Base-by-base conservation (phyloP, 2,797 vertebrate genomes). In the Pygocentrus nattereri region DNA sequence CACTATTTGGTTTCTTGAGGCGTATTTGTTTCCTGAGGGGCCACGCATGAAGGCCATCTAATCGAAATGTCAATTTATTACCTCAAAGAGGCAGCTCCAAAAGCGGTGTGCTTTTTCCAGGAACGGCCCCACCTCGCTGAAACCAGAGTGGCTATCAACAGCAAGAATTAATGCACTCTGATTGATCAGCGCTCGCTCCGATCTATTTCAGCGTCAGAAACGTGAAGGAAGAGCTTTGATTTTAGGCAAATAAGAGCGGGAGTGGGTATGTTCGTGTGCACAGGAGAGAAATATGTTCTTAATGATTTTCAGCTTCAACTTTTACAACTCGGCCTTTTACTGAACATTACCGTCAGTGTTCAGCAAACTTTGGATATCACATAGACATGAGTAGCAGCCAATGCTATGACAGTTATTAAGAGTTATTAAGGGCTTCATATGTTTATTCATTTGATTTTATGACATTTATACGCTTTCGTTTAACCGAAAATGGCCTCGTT, bases 51-150 rank as follows among this genome's bases (percentile, higher is more conserved):
- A 94, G 93, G 91, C 91, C 85, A 89, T 91, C 91, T 91, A 94
- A 95, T 95, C 93, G 93, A 94, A 94, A 93, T 88, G 89, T 94
- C 93, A 94, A 95, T 95, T 95, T 93, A 91, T 95, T 93, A 94
- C 92, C 91, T 93, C 89, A 92, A 93, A 92, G 91, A 91, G 91
- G 90, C 91, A 86, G 84, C 92, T 89, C 50, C 76, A 67, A 65
- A 81, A 84, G 34, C 3, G 10, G 64, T 62, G 84, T 58, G 70
- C 87, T 86, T 90, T 88, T 94, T 93, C 91, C 92, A 91, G 93
- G 93, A 95, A 91, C 91, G 88, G 92, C 85, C 93, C 91, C 84
- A 70, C 82, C 74, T 84, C 70, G 59, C 79, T 87, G 76, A 80
- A 86, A 74, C 85, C 89, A 90, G 92, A 91, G 90, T 89, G 76